A percentile compares a stretch with the other conserved stretches of the same genome.
These are phyloP conservation scores for Osmoderma eremita DNA, from an alignment of 2,888 invertebrate species.

Conservation along the genomic window DNA sequence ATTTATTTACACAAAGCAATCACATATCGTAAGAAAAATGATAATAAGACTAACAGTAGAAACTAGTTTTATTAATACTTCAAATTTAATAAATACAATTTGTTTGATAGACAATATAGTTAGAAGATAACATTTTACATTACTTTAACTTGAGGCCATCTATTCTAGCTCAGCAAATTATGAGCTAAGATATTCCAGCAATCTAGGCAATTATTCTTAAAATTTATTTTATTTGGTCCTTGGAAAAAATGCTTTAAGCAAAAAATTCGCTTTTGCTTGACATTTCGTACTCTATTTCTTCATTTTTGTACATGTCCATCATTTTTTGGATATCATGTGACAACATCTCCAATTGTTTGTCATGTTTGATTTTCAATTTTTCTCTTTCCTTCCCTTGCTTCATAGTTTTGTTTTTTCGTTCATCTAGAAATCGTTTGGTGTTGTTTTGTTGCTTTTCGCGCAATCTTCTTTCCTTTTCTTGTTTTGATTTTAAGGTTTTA, in stretches of 20 bases:
- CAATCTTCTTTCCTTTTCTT: conserved; percentile 93
- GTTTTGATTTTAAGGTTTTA: conserved; percentile 95
- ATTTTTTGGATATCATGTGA: conserved; percentile 89
- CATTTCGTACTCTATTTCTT: conserved; percentile 89
- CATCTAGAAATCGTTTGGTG: conserved; percentile 97
- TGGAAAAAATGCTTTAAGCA: conserved; percentile 70
- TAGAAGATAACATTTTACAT: conserved; percentile 35
- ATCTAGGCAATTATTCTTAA: conserved; percentile 21
- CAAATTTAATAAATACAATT: conserved; percentile 38
- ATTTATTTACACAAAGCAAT: too few relatives aligned
- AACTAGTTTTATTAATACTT: conserved; percentile 41
- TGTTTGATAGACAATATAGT: conserved; percentile 38
- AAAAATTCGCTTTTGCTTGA: conserved; percentile 90
- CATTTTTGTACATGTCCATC: conserved; percentile 94
- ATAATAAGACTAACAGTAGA: conserved; percentile 14
- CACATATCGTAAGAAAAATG: neutral
- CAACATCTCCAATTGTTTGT: conserved; percentile 90
- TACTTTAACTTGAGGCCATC: conserved; percentile 27
- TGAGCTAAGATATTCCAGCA: conserved; percentile 24
- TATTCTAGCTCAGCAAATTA: conserved; percentile 21
- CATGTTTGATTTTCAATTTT: conserved; percentile 90
- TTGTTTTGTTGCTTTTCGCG: conserved; percentile 97
- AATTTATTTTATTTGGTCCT: conserved; percentile 34
- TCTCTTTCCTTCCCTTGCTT: conserved; percentile 93
- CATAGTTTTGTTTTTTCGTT: conserved; percentile 86